phyloP scores from a whole-genome alignment of 2,113 vertebrate genomes.

The Chloropsis hardwickii region DNA sequence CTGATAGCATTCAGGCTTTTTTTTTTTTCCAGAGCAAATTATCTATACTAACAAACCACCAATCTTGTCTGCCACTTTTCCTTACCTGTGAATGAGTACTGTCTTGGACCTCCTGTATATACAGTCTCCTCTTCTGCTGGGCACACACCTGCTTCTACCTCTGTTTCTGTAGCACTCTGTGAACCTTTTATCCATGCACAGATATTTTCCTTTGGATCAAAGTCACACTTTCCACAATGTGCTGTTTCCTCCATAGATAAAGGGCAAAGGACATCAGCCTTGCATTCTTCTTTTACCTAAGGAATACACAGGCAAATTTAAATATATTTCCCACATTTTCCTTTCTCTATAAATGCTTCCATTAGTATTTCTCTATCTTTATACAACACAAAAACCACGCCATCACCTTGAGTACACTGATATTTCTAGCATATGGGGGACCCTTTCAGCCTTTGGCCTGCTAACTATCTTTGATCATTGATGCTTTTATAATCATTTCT shows the following conservation, averaged over 20 bases:
- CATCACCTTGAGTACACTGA: background rate
- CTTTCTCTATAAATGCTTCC: background rate
- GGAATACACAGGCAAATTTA: background rate
- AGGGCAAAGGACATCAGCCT: slow-evolving; percentile 78
- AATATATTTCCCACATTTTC: background rate
- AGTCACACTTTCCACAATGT: slow-evolving; percentile 84
- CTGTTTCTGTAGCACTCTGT: background rate
- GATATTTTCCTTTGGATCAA: slow-evolving; percentile 71
- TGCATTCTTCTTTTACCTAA: slow-evolving; percentile 74
- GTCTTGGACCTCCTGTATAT: slow-evolving; percentile 70
- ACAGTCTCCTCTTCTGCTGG: slow-evolving; percentile 76
- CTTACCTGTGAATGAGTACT: slow-evolving; percentile 82
- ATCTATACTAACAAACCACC: background rate
- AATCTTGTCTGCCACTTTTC: background rate
- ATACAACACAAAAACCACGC: background rate
- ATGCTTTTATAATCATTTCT: background rate
- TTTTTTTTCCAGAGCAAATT: background rate
- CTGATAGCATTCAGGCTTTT: background rate
- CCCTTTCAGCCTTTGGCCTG: background rate
- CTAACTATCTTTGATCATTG: background rate
- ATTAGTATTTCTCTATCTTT: background rate
- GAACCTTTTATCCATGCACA: slow-evolving; percentile 73
- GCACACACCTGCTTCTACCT: slow-evolving; percentile 60
- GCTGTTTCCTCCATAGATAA: slow-evolving; percentile 67
- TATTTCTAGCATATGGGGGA: background rate